These are phyloP conservation scores for Cantharis flavilabris DNA, from an alignment of 2,888 invertebrate species.

Conservation along the genomic window DNA sequence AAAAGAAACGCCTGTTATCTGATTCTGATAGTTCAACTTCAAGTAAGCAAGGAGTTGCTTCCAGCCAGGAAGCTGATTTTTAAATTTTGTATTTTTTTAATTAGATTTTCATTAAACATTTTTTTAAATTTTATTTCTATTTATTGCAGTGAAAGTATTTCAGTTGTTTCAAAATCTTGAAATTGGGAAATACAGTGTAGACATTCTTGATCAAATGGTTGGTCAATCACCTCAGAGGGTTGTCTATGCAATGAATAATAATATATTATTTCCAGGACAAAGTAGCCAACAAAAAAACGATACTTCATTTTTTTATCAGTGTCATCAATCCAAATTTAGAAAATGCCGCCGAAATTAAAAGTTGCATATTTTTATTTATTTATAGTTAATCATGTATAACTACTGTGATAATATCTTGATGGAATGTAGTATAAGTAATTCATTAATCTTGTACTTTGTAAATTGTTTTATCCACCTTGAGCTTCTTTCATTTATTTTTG, in stretches of 20 bases:
- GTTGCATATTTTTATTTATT: not conserved
- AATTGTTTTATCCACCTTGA: not conserved
- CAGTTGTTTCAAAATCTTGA: not conserved
- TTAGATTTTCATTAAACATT: not conserved
- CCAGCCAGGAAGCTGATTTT: not conserved
- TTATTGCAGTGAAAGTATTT: not conserved
- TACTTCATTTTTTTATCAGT: not conserved
- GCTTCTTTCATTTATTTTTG: not conserved
- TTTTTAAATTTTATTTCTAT: not conserved
- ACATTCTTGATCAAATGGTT: not conserved
- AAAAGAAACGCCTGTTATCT: not conserved
- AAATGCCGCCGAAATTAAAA: not conserved
- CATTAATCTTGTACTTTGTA: no score
- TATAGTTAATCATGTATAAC: no score
- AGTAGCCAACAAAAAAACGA: not conserved
- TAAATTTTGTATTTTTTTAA: not conserved
- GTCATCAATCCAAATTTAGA: not conserved
- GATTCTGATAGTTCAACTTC: not conserved
- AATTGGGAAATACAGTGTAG: not conserved
- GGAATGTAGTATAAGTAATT: no score
- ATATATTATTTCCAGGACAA: not conserved
- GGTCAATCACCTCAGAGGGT: not conserved
- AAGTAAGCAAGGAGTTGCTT: not conserved
- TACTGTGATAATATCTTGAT: no score
- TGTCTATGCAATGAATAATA: not conserved